Evolutionary conservation across 2,797 vertebrate species (phyloP).

Genomic region (Melanotaenia nigrans): DNA sequence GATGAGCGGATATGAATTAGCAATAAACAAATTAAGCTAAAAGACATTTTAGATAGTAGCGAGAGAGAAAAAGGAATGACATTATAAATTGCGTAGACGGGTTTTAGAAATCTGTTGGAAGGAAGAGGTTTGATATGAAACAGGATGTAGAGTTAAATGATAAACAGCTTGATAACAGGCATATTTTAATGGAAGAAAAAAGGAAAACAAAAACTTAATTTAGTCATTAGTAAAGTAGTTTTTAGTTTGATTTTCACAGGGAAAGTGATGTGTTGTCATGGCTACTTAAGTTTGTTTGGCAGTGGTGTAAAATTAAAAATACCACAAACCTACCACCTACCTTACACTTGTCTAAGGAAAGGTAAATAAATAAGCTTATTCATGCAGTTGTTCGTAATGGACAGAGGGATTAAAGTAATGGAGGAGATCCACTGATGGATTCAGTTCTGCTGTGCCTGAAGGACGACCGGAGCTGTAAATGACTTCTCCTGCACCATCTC

Average conservation of each 20-base stretch:
- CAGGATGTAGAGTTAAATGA: neutral
- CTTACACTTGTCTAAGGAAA: neutral
- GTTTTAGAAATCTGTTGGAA: neutral
- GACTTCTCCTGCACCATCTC: slow-evolving; percentile 47
- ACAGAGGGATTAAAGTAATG: neutral
- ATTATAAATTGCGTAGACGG: neutral
- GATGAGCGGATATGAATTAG: slow-evolving; percentile 18
- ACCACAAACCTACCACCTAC: neutral
- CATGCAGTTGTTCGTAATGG: neutral
- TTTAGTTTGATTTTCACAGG: neutral
- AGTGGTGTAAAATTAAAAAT: neutral
- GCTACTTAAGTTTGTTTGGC: neutral
- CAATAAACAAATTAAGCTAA: slow-evolving; percentile 2
- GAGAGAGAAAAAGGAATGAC: neutral
- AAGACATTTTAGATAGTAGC: slow-evolving; percentile 12
- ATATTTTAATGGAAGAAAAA: neutral
- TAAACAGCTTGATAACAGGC: neutral
- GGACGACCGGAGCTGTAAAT: slow-evolving; percentile 80
- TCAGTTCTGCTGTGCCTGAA: slow-evolving; percentile 79
- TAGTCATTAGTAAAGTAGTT: neutral
- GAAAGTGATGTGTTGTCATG: neutral
- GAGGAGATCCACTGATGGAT: slow-evolving; percentile 25
- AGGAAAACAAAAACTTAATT: neutral
- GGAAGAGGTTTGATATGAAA: neutral
- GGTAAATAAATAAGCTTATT: neutral